These are phyloP conservation scores for Drosophila mayaguana DNA, from an alignment of 2,888 invertebrate species.

Conservation along the genomic window DNA sequence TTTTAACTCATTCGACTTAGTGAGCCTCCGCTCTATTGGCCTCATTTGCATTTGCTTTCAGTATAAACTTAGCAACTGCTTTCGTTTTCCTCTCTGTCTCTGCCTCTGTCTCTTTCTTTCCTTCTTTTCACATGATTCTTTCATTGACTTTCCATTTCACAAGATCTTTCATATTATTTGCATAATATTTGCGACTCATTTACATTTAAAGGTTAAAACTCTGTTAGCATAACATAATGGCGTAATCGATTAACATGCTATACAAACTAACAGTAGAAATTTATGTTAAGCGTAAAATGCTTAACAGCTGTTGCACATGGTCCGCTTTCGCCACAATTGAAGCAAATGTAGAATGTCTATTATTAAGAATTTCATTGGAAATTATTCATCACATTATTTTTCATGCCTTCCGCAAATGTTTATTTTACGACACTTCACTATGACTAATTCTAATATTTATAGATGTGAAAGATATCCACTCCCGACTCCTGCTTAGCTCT, in stretches of 20 bases:
- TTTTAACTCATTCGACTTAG: background rate
- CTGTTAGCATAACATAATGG: background rate
- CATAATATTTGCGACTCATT: background rate
- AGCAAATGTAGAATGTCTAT: background rate
- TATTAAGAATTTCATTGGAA: too few relatives aligned
- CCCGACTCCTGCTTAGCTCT: background rate
- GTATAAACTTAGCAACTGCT: background rate
- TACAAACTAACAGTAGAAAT: background rate
- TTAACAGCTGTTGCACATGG: background rate
- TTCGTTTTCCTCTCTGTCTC: background rate
- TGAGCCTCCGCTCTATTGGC: background rate
- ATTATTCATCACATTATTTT: background rate
- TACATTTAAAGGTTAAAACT: too few relatives aligned
- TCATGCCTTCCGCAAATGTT: background rate
- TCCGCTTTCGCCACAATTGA: background rate
- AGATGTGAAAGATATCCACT: background rate
- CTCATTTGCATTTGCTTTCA: constrained; percentile 1
- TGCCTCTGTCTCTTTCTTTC: background rate
- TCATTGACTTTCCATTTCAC: background rate
- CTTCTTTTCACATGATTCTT: background rate
- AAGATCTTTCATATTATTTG: constrained; percentile 1
- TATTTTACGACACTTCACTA: background rate
- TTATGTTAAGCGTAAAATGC: background rate
- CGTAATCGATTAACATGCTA: background rate
- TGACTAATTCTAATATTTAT: background rate